Percentiles rank a stretch among this genome's conserved stretches.
Evolutionary conservation across 2,888 invertebrate species (phyloP).

Genomic region (Drosophila kambysellisi): DNA sequence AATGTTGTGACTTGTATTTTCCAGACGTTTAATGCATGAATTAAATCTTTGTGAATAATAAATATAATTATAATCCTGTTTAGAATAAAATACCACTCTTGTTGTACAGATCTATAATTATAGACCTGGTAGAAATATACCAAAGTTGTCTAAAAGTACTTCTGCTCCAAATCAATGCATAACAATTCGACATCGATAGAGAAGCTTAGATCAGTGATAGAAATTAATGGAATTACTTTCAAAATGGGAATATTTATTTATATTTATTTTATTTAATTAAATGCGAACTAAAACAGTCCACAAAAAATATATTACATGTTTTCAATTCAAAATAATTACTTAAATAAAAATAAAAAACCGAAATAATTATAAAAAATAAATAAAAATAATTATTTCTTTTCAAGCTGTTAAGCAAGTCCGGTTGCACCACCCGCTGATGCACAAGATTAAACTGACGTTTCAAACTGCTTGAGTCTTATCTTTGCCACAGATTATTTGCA

Average conservation of each 20-base stretch:
- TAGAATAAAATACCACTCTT: neutral
- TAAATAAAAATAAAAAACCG: neutral
- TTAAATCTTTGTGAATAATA: neutral
- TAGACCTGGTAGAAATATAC: neutral
- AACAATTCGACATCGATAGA: neutral
- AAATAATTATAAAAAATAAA: neutral
- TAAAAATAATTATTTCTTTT: neutral
- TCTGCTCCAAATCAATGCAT: neutral
- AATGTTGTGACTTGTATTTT: neutral
- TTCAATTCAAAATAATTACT: neutral
- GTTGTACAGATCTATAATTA: neutral
- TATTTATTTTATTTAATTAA: neutral
- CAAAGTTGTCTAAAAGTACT: neutral
- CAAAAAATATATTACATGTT: neutral
- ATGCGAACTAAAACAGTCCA: neutral
- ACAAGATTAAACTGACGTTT: neutral
- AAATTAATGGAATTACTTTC: neutral
- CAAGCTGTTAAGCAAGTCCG: slow-evolving; percentile 5
- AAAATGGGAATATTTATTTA: neutral
- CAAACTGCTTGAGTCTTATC: slow-evolving; percentile 2
- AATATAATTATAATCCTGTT: neutral
- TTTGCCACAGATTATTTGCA: slow-evolving; percentile 9
- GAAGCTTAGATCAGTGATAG: neutral
- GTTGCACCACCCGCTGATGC: slow-evolving; percentile 6
- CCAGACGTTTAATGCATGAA: neutral